These are phyloP conservation scores for Cygnus atratus DNA, from an alignment of 2,113 vertebrate genomes.

Conservation along the genomic window DNA sequence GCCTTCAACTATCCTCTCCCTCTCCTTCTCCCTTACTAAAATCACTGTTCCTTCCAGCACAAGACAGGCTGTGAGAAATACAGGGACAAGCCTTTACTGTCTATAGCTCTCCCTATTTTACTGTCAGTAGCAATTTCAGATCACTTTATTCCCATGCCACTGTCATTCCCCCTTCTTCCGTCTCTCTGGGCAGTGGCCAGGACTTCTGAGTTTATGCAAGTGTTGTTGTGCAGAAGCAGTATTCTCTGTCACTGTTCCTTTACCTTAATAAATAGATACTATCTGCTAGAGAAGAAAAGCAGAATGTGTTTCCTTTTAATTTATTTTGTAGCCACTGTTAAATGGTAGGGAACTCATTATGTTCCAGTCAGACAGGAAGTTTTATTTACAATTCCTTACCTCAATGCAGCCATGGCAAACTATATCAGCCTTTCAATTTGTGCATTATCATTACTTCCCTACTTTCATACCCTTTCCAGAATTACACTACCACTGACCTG, in stretches of 20 bases:
- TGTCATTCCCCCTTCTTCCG: slow-evolving; percentile 30
- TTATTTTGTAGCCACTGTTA: slow-evolving; percentile 36
- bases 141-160: slow-evolving; percentile 59
- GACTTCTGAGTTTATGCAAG: slow-evolving; percentile 47
- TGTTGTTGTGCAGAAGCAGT: slow-evolving; percentile 57
- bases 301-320: slow-evolving; percentile 46
- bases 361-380: slow-evolving; percentile 26
- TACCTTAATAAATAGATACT: slow-evolving; percentile 51
- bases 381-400: slow-evolving; percentile 61
- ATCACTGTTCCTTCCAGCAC: slow-evolving; percentile 52
- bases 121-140: slow-evolving; percentile 63
- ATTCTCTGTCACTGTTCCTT: slow-evolving; percentile 44
- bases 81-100: slow-evolving; percentile 57
- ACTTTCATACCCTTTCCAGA: slow-evolving; percentile 45
- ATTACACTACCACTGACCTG: slow-evolving; percentile 35
- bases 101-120: slow-evolving; percentile 42
- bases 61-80: slow-evolving; percentile 29
- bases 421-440: not conserved
- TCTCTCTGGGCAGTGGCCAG: slow-evolving; percentile 21
- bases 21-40: slow-evolving; percentile 53
- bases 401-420: slow-evolving; percentile 5
- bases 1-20: slow-evolving; percentile 42
- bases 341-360: slow-evolving; percentile 43
- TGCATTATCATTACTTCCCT: slow-evolving; percentile 44
- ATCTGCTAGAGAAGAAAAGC: slow-evolving; percentile 1